phyloP scores from a whole-genome alignment of 1,140 invertebrate genomes.

The Drosophila aff. region DNA sequence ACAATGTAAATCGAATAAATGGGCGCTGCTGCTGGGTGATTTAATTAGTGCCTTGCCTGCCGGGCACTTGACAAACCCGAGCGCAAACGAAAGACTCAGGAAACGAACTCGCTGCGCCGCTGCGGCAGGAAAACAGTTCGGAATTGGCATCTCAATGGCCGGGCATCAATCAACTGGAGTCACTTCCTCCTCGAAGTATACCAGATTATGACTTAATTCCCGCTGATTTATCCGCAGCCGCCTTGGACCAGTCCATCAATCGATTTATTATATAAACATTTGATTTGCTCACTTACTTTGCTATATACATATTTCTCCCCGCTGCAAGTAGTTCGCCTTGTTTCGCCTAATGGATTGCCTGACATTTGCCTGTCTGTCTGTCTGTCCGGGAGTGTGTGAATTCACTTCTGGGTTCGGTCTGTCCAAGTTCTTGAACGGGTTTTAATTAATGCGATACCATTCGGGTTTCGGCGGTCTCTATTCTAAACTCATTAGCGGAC shows the following conservation, averaged over 20 bases:
- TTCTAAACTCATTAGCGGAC: slow-evolving; percentile 35
- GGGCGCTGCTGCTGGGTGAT: slow-evolving; percentile 29
- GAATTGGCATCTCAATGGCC: slow-evolving; percentile 50
- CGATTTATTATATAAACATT: slow-evolving; percentile 48
- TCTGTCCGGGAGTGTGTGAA: slow-evolving; percentile 27
- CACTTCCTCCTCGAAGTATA: slow-evolving; percentile 60
- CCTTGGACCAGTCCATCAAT: slow-evolving; percentile 26
- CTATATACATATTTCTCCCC: background rate
- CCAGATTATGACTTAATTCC: slow-evolving; percentile 49
- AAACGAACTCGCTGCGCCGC: slow-evolving; percentile 63
- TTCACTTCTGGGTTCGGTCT: slow-evolving; percentile 34
- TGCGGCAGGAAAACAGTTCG: slow-evolving; percentile 25
- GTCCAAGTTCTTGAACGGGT: slow-evolving; percentile 31
- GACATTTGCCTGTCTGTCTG: slow-evolving; percentile 11
- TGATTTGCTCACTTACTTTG: slow-evolving; percentile 14
- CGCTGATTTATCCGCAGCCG: slow-evolving; percentile 33
- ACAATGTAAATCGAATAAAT: slow-evolving; percentile 58
- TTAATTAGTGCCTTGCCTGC: slow-evolving; percentile 36
- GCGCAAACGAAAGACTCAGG: slow-evolving; percentile 70
- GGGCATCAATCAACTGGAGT: slow-evolving; percentile 62
- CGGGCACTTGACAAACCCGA: slow-evolving; percentile 37
- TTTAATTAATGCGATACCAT: slow-evolving; percentile 40
- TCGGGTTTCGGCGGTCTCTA: slow-evolving; percentile 18
- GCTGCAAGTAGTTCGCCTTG: background rate
- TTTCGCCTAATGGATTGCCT: slow-evolving; percentile 21